Evolutionary conservation across 2,113 vertebrate genomes (phyloP), one percentile per base, ranked within the genome.

Genomic region (Macrotis lagotis): DNA sequence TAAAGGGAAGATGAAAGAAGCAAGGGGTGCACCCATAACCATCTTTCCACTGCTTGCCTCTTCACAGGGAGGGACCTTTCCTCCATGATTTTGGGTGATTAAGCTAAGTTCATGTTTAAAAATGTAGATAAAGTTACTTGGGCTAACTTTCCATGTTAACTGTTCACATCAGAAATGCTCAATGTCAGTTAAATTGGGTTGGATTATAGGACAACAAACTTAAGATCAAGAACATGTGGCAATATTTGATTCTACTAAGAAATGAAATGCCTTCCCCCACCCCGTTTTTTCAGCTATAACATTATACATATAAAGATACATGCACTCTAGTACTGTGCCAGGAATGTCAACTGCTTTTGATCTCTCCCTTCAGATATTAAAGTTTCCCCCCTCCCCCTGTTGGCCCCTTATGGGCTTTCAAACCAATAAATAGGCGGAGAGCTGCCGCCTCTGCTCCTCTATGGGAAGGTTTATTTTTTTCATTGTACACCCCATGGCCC

Each of bases 141-240:
- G 94, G 96, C 96, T 98, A 98, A 98, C 96, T 98, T 98, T 98
- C 98, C 98, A 98, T 98, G 98, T 98, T 98, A 98, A 98, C 98
- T 98, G 98, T 98, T 98, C 98, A 97, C 97, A 98, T 98, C 98
- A 98, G 97, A 98, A 99, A 98, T 97, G 97, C 98, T 98, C 98
- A 98, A 3, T 98, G 97, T 98, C 98, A 98, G 93, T 97, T 98
- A 98, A 98, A 98, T 98, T 98, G 98, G 98, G 97, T 97, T 98
- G 98, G 98, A 98, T 98, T 98, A 96, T 97, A 98, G 97, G 98
- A 98, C 98, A 98, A 97, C 98, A 97, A 97, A 98, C 97, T 97
- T 97, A 97, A 98, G 98, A 99, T 98, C 97, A 98, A 96, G 98
- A 98, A 98, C 98, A 99, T 98, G 98, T 99, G 98, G 98, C 96